Evolutionary conservation across 2,888 invertebrate genomes (phyloP).

Genomic region (Lycaena phlaeas): DNA sequence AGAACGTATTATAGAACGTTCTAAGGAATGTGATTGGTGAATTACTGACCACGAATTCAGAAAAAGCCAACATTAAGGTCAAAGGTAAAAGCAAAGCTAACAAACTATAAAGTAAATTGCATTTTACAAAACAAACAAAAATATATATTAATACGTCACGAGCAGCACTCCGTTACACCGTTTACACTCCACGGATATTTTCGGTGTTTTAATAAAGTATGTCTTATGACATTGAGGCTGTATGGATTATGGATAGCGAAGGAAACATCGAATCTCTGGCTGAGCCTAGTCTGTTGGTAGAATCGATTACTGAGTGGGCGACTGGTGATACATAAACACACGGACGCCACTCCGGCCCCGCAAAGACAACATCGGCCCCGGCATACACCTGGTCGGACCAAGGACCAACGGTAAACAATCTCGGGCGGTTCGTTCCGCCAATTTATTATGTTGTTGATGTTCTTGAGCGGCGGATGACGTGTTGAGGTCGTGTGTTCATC

Average conservation of each 20-base stretch:
- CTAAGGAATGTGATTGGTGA: no score
- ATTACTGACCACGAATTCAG: not conserved
- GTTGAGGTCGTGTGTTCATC: not conserved
- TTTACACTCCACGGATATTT: no score
- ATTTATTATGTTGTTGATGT: constrained; percentile 1
- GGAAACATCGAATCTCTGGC: not conserved
- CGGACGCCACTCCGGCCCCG: not conserved
- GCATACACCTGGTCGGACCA: not conserved
- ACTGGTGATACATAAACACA: constrained; percentile 9
- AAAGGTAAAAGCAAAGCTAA: no score
- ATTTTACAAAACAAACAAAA: no score
- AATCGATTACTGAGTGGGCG: constrained; percentile 10
- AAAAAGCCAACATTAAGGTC: no score
- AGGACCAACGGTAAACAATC: not conserved
- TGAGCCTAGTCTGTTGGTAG: constrained; percentile 4
- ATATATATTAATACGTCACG: no score
- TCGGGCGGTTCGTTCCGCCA: not conserved
- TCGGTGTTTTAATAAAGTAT: no score
- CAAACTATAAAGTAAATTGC: no score
- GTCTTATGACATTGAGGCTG: no score
- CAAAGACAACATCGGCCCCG: constrained; percentile 1
- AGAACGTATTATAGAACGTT: no score
- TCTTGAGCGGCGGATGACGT: not conserved
- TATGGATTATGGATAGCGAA: no score
- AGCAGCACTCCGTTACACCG: no score